A percentile compares a stretch with the other conserved stretches of the same genome.
These are phyloP conservation scores for Amphibalanus amphitrite DNA, from an alignment of 1,140 invertebrate genomes.

Conservation along the genomic window DNA sequence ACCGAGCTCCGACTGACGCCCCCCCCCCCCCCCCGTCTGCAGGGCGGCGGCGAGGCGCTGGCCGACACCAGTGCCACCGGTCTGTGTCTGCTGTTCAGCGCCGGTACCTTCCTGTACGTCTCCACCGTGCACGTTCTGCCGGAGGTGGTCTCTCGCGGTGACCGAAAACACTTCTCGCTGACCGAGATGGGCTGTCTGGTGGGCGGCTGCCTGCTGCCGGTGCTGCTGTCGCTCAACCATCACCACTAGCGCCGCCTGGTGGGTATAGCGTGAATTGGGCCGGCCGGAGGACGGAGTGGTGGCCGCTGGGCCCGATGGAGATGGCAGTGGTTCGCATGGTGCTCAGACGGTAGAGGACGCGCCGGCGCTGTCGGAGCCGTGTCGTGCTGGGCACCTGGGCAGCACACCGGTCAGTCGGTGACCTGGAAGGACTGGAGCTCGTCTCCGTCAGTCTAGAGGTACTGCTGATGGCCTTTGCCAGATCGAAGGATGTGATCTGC, in stretches of 20 bases:
- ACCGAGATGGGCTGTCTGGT: constrained; percentile 68
- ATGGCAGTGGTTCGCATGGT: no score
- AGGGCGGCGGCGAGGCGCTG: constrained; percentile 17
- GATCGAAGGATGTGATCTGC: no score
- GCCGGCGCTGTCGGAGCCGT: no score
- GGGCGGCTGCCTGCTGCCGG: constrained; percentile 63
- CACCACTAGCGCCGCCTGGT: constrained; percentile 46
- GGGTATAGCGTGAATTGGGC: neutral
- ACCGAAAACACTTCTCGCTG: constrained; percentile 42
- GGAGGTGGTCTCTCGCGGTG: constrained; percentile 47
- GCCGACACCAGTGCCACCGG: constrained; percentile 43
- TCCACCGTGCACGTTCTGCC: constrained; percentile 95
- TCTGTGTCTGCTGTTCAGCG: constrained; percentile 94
- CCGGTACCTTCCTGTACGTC: constrained; percentile 96
- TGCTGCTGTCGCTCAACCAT: constrained; percentile 76
- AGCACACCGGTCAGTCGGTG: no score
- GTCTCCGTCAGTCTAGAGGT: no score
- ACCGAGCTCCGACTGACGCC: no score
- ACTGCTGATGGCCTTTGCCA: no score
- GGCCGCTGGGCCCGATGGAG: no score
- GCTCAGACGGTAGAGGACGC: no score
- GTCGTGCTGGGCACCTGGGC: no score
- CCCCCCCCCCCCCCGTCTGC: constrained; percentile 3
- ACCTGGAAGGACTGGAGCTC: no score
- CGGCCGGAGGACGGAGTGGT: no score